A percentile compares a stretch with the other conserved stretches of the same genome.
Conservation (phyloP, 1,140 invertebrate species). For the Choristoneura fumiferana region DNA sequence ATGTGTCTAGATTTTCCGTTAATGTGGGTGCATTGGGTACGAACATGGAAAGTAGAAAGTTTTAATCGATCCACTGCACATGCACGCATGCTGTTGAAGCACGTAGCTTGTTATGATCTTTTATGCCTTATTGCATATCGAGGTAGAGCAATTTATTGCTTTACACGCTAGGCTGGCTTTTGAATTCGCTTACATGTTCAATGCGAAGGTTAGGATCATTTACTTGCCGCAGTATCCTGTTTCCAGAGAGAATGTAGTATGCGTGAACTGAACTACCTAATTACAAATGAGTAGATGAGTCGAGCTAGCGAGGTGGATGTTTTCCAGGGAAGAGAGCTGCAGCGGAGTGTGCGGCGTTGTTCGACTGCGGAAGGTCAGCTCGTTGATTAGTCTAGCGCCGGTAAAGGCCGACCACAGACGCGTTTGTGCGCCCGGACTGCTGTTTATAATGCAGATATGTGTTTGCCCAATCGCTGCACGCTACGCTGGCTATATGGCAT, state of each 20-base stretch:
- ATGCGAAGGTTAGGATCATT: constrained; percentile 1
- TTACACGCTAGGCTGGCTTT: constrained; percentile 8
- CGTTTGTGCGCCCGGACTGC: constrained; percentile 74
- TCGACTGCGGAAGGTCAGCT: constrained; percentile 68
- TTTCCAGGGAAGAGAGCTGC: constrained; percentile 42
- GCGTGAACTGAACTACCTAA: constrained; percentile 2
- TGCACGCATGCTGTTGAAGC: constrained; percentile 50
- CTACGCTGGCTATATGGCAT: constrained; percentile 78
- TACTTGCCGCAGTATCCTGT: neutral
- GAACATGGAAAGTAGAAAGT: constrained; percentile 75
- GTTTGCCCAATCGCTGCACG: constrained; percentile 77
- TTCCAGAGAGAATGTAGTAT: neutral
- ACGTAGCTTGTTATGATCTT: constrained; percentile 27
- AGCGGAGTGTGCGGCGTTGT: constrained; percentile 48
- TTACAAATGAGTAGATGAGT: constrained; percentile 19
- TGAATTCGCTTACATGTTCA: constrained; percentile 1
- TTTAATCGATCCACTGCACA: constrained; percentile 69
- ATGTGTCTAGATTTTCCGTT: constrained; percentile 70
- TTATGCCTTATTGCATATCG: constrained; percentile 43
- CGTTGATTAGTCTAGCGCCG: constrained; percentile 74
- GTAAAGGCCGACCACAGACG: constrained; percentile 75
- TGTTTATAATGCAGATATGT: constrained; percentile 80
- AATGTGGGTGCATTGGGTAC: constrained; percentile 49
- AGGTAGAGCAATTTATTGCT: constrained; percentile 32
- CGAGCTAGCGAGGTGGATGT: constrained; percentile 22